Base-by-base conservation (phyloP, 2,888 invertebrate genomes). In the Chrysolina americana region DNA sequence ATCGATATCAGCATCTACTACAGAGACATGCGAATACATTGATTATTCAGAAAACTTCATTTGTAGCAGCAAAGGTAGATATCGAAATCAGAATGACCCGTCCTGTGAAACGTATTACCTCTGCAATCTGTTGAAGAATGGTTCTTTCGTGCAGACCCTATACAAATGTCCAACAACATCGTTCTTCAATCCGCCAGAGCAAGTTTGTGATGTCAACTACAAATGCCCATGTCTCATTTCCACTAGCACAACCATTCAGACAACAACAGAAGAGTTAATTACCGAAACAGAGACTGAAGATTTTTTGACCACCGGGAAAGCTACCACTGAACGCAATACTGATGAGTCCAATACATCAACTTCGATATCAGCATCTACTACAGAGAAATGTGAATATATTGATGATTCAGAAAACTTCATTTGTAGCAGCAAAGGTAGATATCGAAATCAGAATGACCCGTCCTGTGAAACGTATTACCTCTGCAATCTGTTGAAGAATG, bases 181-280 rank as follows among this genome's bases (percentile, higher is more conserved):
- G 0, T 83, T 87, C 2, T 90, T 90, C 76, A 89, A 83, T 83
- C 89, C 89, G 0, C 79, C 74, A 4, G 62, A 85, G 11, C 76
- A 71, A 13, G 11, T 86, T n/a, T 90, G 90, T 78, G 89, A 89
- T 2, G 82, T 87, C 0, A 81, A 76, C 28, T 90, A 89, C 71
- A 86, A 83, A 10, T 90, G 90, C 81, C 79, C 71, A 19, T 71
- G 71, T 41, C 3, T 17, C 0, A 41, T 28, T 13, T n/a, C 23
- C 9, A 50, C 21, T 6, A 50, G 50, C 11, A 50, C 50, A 10
- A 0, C 1, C 0, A 10, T 19, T 3, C 9, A 19, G 19, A 19
- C 9, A 0, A 19, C 17, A 10, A 50, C 50, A 21, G 50, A 50
- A 0, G 0, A 28, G 17, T 8, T 56, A 17, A 13, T 4, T 1